phyloP scores from a whole-genome alignment of 2,797 vertebrate genomes.

The Strix occidentalis region DNA sequence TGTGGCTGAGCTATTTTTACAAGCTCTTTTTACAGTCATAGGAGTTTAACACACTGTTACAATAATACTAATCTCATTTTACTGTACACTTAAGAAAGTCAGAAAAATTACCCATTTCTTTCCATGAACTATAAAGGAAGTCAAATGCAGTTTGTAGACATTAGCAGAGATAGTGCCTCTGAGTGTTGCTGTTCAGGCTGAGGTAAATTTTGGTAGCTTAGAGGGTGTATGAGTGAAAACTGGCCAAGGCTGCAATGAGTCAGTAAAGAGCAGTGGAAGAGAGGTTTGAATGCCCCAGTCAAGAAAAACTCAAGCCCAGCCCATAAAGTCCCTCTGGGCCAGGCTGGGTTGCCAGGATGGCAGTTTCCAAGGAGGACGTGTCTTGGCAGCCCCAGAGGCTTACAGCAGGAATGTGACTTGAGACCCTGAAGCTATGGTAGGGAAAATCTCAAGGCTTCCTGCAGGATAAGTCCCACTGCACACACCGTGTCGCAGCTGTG shows the following conservation, averaged over 20 bases:
- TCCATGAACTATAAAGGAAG: not conserved
- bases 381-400: not conserved
- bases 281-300: fast-evolving
- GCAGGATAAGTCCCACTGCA: not conserved
- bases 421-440: not conserved
- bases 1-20: not conserved
- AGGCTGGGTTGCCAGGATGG: fast-evolving
- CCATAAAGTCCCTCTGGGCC: not conserved
- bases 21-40: not conserved
- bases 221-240: not conserved
- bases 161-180: not conserved
- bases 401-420: not conserved
- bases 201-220: not conserved
- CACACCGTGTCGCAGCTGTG: fast-evolving
- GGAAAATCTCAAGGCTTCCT: not conserved
- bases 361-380: not conserved
- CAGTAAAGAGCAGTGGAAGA: not conserved
- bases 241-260: not conserved
- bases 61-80: not conserved
- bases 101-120: not conserved
- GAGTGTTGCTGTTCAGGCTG: not conserved
- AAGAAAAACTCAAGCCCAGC: not conserved
- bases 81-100: not conserved
- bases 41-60: not conserved
- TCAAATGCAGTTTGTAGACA: not conserved